Evolutionary conservation across 2,113 vertebrate genomes (phyloP).

Genomic region (Triplophysa siluroides): DNA sequence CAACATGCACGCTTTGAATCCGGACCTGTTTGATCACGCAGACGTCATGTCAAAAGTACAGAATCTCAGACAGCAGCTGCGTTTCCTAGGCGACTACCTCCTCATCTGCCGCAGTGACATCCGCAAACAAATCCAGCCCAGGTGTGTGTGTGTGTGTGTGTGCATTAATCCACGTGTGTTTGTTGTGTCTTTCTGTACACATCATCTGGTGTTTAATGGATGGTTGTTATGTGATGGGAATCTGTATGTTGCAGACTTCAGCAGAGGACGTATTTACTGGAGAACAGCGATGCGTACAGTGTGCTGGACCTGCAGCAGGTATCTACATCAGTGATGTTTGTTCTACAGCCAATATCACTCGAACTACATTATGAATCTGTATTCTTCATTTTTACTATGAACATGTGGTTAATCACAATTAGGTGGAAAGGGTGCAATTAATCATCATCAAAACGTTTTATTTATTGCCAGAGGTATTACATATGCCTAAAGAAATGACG

Average conservation of each 20-base stretch:
- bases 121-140: slow-evolving; percentile 75
- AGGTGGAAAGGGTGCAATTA: too few species aligned
- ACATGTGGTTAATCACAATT: too few species aligned
- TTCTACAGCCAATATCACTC: neutral
- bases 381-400: neutral
- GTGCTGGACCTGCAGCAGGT: slow-evolving; percentile 90
- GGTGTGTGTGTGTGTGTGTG: slow-evolving; percentile 58
- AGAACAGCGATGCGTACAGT: slow-evolving; percentile 86
- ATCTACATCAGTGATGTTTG: slow-evolving; percentile 11
- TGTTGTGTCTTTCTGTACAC: neutral
- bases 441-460: too few species aligned
- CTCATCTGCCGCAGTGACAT: slow-evolving; percentile 86
- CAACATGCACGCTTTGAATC: slow-evolving; percentile 84
- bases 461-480: too few species aligned
- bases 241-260: slow-evolving; percentile 75
- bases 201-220: neutral
- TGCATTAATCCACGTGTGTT: neutral
- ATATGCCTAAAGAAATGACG: too few species aligned
- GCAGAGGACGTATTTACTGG: slow-evolving; percentile 84
- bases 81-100: slow-evolving; percentile 90
- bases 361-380: neutral
- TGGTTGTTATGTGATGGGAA: neutral
- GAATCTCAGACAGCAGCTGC: slow-evolving; percentile 80
- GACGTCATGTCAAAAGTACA: slow-evolving; percentile 78
- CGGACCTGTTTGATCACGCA: slow-evolving; percentile 80